Evolutionary conservation across 2,113 vertebrate genomes (phyloP).

Genomic region (Morone saxatilis): DNA sequence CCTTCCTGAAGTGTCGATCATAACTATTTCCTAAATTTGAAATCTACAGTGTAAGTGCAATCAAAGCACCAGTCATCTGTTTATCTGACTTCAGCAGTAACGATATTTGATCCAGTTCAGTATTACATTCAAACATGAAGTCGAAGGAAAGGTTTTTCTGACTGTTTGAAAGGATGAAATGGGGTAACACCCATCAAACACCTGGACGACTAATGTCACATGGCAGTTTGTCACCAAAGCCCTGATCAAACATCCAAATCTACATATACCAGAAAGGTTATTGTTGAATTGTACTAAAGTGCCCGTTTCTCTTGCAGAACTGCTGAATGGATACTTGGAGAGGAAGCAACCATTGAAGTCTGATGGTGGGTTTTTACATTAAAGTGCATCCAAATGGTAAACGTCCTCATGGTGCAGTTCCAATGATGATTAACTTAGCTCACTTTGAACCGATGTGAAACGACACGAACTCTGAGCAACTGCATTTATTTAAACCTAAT

Average conservation of each 20-base stretch:
- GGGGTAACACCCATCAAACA: slow-evolving; percentile 59
- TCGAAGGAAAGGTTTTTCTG: background rate
- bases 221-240: slow-evolving; percentile 84
- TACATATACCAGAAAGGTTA: fast-evolving
- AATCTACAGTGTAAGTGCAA: background rate
- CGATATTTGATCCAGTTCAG: no score
- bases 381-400: no score
- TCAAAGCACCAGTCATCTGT: no score
- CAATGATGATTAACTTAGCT: slow-evolving; percentile 88
- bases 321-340: fast-evolving
- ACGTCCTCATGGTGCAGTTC: slow-evolving; percentile 11
- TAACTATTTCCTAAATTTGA: no score
- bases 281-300: background rate
- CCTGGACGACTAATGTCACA: slow-evolving; percentile 73
- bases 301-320: background rate
- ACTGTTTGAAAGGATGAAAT: slow-evolving; percentile 81
- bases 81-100: background rate
- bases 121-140: no score
- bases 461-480: slow-evolving; percentile 83
- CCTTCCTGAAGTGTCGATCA: background rate
- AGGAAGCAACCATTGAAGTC: fast-evolving
- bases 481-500: background rate
- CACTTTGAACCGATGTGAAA: slow-evolving; percentile 88
- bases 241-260: slow-evolving; percentile 68
- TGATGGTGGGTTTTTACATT: background rate